These are phyloP conservation scores for Macaca nemestrina DNA, from an alignment of 2,113 vertebrate species.

Conservation along the genomic window DNA sequence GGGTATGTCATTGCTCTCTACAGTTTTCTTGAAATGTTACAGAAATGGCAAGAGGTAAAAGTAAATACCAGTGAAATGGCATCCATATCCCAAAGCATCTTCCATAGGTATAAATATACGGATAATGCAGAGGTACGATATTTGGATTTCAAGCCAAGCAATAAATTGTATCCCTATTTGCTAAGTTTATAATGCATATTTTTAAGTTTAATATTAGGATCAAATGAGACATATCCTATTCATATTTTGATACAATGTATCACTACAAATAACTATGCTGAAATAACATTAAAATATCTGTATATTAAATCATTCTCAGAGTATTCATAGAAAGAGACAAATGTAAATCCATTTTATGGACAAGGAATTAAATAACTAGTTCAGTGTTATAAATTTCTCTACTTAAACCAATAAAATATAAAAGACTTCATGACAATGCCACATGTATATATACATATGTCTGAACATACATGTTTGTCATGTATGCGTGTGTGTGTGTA, in stretches of 20 bases:
- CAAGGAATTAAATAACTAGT: not conserved
- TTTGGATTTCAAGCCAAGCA: not conserved
- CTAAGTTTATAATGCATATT: not conserved
- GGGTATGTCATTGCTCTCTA: not conserved
- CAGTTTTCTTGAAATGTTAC: conserved; percentile 38
- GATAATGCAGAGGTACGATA: not conserved
- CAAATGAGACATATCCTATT: not conserved
- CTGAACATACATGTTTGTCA: not conserved
- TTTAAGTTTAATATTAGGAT: not conserved
- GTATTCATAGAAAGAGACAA: not conserved
- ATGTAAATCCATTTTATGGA: not conserved
- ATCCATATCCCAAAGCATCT: not conserved
- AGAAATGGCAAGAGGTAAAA: conserved; percentile 50
- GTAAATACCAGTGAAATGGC: conserved; percentile 42
- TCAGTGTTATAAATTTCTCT: not conserved
- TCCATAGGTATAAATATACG: not conserved
- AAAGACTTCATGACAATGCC: not conserved
- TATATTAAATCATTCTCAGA: not conserved
- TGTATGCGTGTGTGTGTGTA: not conserved
- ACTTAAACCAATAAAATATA: not conserved
- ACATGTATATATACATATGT: not conserved
- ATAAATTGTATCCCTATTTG: not conserved
- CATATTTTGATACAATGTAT: not conserved
- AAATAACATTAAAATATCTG: not conserved
- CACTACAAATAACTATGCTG: not conserved